phyloP scores from a whole-genome alignment of 1,140 invertebrate species.

The Diplogasteroides magnus region DNA sequence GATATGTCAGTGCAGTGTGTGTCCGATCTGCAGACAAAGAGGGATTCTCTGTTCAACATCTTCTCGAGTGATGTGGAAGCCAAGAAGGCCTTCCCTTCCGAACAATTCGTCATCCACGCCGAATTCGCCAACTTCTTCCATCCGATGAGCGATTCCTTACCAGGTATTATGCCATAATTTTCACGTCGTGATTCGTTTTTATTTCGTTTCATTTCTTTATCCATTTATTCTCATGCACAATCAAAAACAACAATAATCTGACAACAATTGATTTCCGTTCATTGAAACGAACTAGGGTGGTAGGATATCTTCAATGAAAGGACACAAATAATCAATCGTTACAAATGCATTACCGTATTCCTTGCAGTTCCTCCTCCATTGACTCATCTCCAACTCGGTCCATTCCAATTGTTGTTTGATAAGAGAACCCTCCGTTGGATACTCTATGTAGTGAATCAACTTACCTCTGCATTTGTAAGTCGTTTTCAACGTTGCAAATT shows the following conservation, averaged over 20 bases:
- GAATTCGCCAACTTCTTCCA: slow-evolving; percentile 96
- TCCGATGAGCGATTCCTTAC: slow-evolving; percentile 83
- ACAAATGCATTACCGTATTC: not conserved
- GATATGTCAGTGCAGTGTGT: slow-evolving; percentile 72
- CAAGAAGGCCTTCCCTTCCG: slow-evolving; percentile 73
- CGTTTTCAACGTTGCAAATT: slow-evolving; percentile 8
- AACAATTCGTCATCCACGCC: slow-evolving; percentile 81
- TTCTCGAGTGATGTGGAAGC: slow-evolving; percentile 22
- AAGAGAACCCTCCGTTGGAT: slow-evolving; percentile 47
- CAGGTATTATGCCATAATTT: too few species aligned
- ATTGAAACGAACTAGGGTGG: too few species aligned
- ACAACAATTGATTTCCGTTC: too few species aligned
- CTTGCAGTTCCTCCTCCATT: slow-evolving; percentile 27
- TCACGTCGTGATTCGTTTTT: too few species aligned
- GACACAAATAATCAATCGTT: not conserved
- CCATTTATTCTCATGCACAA: too few species aligned
- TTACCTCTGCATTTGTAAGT: slow-evolving; percentile 30
- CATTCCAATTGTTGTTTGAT: slow-evolving; percentile 43
- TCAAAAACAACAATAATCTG: too few species aligned
- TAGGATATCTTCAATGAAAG: not conserved
- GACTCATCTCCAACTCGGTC: slow-evolving; percentile 42
- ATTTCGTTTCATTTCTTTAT: too few species aligned
- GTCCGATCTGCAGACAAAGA: slow-evolving; percentile 63
- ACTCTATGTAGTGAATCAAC: slow-evolving; percentile 39
- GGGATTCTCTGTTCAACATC: slow-evolving; percentile 35